Evolutionary conservation across 2,797 vertebrate genomes (phyloP).

Genomic region (Lophura swinhoii): DNA sequence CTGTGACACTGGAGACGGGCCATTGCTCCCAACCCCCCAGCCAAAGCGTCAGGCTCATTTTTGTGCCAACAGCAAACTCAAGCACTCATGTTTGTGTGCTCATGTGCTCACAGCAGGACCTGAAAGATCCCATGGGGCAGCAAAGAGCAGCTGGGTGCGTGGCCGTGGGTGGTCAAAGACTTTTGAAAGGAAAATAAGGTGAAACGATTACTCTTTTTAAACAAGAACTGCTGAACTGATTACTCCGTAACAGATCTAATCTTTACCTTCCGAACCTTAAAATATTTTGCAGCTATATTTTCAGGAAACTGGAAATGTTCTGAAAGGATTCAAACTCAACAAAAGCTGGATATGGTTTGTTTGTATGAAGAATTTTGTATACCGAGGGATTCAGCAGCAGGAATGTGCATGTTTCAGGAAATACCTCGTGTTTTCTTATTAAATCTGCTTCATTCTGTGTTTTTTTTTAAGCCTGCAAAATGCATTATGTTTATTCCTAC

Average conservation of each 20-base stretch:
- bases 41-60: neutral
- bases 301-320: constrained; percentile 56
- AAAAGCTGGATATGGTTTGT: constrained; percentile 71
- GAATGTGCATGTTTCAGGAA: constrained; percentile 46
- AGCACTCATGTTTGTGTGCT: neutral
- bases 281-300: neutral
- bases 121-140: fast-evolving
- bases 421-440: neutral
- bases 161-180: neutral
- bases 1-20: neutral
- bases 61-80: neutral
- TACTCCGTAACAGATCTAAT: neutral
- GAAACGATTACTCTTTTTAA: neutral
- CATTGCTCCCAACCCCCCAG: neutral
- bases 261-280: neutral
- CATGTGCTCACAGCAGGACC: fast-evolving
- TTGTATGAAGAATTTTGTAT: constrained; percentile 50
- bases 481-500: neutral
- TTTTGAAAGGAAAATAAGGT: neutral
- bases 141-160: neutral
- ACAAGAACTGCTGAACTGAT: neutral
- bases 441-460: constrained; percentile 19
- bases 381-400: neutral
- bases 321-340: constrained; percentile 30
- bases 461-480: neutral